Evolutionary conservation across 2,888 invertebrate genomes (phyloP), one percentile per base, ranked within the genome.

Genomic region (Agrilus biguttatus): DNA sequence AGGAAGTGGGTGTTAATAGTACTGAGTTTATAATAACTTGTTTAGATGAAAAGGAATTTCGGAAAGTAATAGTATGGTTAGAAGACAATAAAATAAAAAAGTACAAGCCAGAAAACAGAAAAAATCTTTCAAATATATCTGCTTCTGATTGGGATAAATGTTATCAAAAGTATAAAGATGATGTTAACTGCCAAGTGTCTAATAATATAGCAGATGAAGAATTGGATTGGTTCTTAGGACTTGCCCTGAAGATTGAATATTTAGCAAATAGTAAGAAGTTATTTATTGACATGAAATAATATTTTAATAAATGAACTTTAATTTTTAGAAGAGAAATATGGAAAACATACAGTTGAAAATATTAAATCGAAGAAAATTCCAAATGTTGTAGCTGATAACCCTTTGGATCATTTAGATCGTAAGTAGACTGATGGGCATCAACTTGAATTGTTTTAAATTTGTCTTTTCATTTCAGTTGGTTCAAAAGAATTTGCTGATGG

Each of bases 11-110:
- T 28, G 2, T 10, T 10, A 28, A 28, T 4, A 28, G 10, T 28
- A 4, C 10, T 28, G 28, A 46, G 40, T 36, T 42, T 37, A 43
- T 41, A 36, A 37, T 40, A 39, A 19, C 14, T 46, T 49, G 69
- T 70, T 3, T 62, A 93, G 93, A 91, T 69, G 77, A 80, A 51
- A 76, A 75, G 48, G 79, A 84, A 55, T 83, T 88, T 59, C 77
- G 86, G 40, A 83, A 80, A 57, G 71, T 90, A 19, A 74, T 93
- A 17, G 66, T 85, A 1, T 96, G 95, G 96, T 62, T 96, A 42
- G 96, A 96, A 66, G 88, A 91, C 59, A 90, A 91, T 62, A 90
- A 89, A 67, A 90, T 96, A 51, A 78, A 92, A 10, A 80, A 83
- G 51, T 90, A 89, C 53, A 81, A 81, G 59, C 83, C 88, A 44